Evolutionary conservation across 35 echinoderm and acorn worm genomes (phyloP).

Genomic region (Nesometra sesokonis): DNA sequence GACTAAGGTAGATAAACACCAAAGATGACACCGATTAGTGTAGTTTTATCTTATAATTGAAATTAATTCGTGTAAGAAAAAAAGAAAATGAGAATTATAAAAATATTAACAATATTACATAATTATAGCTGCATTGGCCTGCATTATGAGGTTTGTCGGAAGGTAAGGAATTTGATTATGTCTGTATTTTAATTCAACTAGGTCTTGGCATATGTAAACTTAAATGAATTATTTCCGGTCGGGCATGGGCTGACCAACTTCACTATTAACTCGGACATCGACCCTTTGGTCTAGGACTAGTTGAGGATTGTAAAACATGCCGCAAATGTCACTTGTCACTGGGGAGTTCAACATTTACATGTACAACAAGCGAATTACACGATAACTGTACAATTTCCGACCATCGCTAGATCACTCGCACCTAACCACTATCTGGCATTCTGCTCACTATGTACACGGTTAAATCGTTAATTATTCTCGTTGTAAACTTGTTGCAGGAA

Average conservation of each 20-base stretch:
- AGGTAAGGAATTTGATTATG: background rate
- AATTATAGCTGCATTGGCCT: too few species aligned
- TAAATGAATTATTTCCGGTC: background rate
- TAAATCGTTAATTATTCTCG: background rate
- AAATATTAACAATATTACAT: too few species aligned
- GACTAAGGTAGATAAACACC: too few species aligned
- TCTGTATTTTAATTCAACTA: background rate
- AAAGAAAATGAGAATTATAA: too few species aligned
- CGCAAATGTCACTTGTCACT: background rate
- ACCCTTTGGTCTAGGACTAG: background rate
- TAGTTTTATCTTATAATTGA: too few species aligned
- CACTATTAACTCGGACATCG: background rate
- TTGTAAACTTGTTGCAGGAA: background rate
- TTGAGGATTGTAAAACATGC: background rate
- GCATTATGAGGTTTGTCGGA: background rate
- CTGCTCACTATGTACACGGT: too few species aligned
- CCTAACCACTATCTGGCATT: too few species aligned
- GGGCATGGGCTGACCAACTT: background rate
- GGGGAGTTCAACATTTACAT: background rate
- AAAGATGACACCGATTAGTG: too few species aligned
- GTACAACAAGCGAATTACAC: background rate
- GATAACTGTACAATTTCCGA: background rate
- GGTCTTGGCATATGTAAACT: background rate
- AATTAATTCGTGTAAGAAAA: too few species aligned
- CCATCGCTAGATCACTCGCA: background rate